These are phyloP conservation scores for Jordanella pulchra DNA, from an alignment of 2,797 vertebrate genomes.

Conservation along the genomic window DNA sequence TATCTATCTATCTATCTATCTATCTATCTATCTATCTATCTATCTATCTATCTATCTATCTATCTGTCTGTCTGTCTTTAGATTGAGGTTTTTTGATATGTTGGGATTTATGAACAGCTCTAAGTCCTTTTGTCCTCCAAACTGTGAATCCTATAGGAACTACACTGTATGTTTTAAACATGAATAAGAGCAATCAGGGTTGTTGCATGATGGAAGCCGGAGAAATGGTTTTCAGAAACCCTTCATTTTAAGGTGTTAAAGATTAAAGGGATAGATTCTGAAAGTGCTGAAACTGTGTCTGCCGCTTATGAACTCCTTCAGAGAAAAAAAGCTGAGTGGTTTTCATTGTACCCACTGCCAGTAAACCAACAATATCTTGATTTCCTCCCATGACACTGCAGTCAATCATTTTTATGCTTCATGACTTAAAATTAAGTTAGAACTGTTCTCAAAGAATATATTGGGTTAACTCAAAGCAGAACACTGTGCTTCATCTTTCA, in stretches of 20 bases:
- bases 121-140: constrained; percentile 20
- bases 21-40: too few relatives aligned
- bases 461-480: constrained; percentile 55
- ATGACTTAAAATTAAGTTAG: constrained; percentile 43
- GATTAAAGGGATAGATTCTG: background rate
- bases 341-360: constrained; percentile 10
- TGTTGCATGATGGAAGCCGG: constrained; percentile 14
- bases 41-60: too few relatives aligned
- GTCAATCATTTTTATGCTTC: constrained; percentile 56
- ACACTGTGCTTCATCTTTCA: constrained; percentile 38
- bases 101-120: constrained; percentile 7
- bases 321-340: constrained; percentile 15
- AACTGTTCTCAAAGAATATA: constrained; percentile 47
- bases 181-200: background rate
- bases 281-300: background rate
- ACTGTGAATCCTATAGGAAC: constrained; percentile 33
- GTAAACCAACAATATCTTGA: constrained; percentile 21
- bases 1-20: too few relatives aligned
- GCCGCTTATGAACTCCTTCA: constrained; percentile 9
- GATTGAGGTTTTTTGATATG: background rate
- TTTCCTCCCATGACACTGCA: constrained; percentile 28
- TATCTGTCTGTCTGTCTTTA: too few relatives aligned
- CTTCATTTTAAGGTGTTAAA: background rate
- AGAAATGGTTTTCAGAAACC: constrained; percentile 13
- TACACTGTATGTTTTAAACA: constrained; percentile 18